Evolutionary conservation across 2,797 vertebrate genomes (phyloP).

Genomic region (Austrolebias charrua): DNA sequence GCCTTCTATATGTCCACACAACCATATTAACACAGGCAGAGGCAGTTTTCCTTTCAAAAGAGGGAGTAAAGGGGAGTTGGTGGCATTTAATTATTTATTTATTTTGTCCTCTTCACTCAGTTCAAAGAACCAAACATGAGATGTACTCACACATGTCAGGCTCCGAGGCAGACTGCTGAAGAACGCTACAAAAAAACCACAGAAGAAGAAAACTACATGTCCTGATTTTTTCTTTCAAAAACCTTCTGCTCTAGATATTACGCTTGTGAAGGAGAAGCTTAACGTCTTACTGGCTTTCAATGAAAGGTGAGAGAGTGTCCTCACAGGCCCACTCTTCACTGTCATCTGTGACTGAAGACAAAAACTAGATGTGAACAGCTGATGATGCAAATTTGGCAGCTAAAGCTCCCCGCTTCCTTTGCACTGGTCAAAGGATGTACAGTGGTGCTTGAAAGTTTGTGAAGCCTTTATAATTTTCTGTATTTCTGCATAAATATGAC

Average conservation of each 20-base stretch:
- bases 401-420: conserved; percentile 15
- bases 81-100: not conserved
- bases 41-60: conserved; percentile 28
- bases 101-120: conserved; percentile 18
- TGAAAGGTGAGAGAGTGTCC: conserved; percentile 66
- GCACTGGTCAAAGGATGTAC: conserved; percentile 47
- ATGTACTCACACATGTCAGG: conserved; percentile 72
- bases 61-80: not conserved
- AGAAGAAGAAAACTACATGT: conserved; percentile 20
- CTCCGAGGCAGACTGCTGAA: conserved; percentile 54
- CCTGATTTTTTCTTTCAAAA: not conserved
- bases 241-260: not conserved
- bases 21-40: conserved; percentile 37
- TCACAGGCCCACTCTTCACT: conserved; percentile 83
- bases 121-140: conserved; percentile 17
- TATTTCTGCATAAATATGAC: too few species aligned
- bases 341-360: conserved; percentile 78
- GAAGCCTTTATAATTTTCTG: too few species aligned
- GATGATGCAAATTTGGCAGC: conserved; percentile 8
- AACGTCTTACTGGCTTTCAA: conserved; percentile 67
- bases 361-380: conserved; percentile 16
- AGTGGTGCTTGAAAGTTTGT: too few species aligned
- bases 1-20: conserved; percentile 20
- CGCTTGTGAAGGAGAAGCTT: not conserved
- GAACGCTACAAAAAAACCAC: conserved; percentile 49